Base-by-base conservation (phyloP, 2,113 vertebrate species). In the Actenoides lindsayi region DNA sequence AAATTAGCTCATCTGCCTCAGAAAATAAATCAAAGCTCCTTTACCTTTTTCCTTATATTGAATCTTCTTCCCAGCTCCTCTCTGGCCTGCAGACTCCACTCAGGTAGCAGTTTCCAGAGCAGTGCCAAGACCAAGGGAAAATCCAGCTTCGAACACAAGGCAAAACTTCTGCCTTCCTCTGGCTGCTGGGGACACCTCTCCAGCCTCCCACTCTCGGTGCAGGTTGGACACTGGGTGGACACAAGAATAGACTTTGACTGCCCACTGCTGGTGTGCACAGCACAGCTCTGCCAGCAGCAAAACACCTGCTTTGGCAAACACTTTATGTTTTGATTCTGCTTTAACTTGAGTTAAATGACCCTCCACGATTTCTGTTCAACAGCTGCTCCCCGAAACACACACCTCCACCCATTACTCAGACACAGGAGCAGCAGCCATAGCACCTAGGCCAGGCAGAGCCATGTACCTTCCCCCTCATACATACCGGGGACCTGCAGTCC, bases 201-300 rank as follows among this genome's bases (percentile, higher is more conserved):
- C 63, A 50, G 23, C 27, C 24, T 42, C 48, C 20, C 30, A 14
- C 24, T 16, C 33, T 6, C 0, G 0, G 5, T 2, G 41, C 50
- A 56, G 17, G 35, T 12, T 41, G 42, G n/a, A 39, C 56, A 21
- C 5, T 8, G 46, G 11, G 1, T 20, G 33, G 46, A 64, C 60
- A 8, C 51, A 13, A 63, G 39, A 35, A 78, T 33, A 35, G 81
- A 35, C 89, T 93, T 84, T 0, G 51, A 89, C 76, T 91, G 83
- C 94, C 91, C 83, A 79, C 91, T 95, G 83, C 91, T 94, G 95
- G 89, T 51, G 39, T 27, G 54, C 63, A 23, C 35, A 51, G 88
- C 62, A 64, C 42, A 63, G 69, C n/a, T 42, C 69, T 39, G 65
- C 27, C 63, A 46, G 76, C 54, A 18, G 46, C 73, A 60, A 24